Evolutionary conservation across 2,888 invertebrate species (phyloP), one percentile per base, ranked within the genome.

Genomic region (Melanargia galathea): DNA sequence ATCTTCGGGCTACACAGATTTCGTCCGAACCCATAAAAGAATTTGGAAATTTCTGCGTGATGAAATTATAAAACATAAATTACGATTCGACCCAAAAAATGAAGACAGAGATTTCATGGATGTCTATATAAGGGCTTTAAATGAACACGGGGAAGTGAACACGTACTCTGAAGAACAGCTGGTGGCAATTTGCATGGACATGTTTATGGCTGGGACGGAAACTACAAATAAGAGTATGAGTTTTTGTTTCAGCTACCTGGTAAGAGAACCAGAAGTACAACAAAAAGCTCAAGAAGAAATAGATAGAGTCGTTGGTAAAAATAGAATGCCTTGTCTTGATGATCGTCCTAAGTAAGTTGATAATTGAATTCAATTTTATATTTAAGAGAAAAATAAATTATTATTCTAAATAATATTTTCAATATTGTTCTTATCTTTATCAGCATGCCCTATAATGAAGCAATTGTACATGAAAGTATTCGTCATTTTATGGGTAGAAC

Each of bases 171-270:
- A 97, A 78, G 93, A 93, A 8, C 97, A 97, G 73, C 83, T 97
- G 58, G 81, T 97, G 62, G 96, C 96, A 0, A 94, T 95, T 73
- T 96, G 96, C 73, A 91, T 97, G 92, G 97, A 97, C 73, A 93
- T 97, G 92, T 97, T 97, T 74, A 94, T 97, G 92, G 97, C 97
- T 22, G 97, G 97, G 0, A 95, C 96, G 0, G 97, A 97, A 84
- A 97, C 97, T 0, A 96, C 97, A 0, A 95, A 94, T 58, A 96
- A 97, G 79, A 94, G 95, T 35, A 87, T 97, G 74, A 94, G 95
- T 30, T 96, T 96, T 76, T 93, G 94, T 64, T 95, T 97, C 72
- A 90, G 96, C 69, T 95, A 96, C 75, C 80, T 97, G 71, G 92
- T 96, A 5, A 86, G 95, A 18, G 92, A 95, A 73, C 95, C 94